Evolutionary conservation across 2,113 vertebrate species (phyloP).

Genomic region (Sialia sialis): DNA sequence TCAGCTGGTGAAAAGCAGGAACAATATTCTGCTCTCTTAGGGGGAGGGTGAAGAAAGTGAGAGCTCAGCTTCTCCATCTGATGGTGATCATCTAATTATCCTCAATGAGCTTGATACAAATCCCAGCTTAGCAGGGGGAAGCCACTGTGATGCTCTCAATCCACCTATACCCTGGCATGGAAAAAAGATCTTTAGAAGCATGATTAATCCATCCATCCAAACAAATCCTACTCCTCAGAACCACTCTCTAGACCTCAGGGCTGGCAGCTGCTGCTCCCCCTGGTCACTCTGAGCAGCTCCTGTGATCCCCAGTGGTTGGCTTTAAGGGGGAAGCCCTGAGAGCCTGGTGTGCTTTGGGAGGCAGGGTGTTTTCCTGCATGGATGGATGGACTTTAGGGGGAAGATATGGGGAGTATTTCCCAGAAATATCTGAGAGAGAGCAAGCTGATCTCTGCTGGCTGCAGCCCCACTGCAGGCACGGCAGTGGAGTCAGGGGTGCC

Average conservation of each 20-base stretch:
- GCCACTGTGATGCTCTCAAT: background rate
- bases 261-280: background rate
- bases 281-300: background rate
- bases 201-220: background rate
- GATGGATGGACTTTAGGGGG: background rate
- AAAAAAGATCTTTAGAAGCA: background rate
- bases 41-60: background rate
- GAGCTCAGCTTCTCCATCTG: background rate
- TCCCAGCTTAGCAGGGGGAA: background rate
- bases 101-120: background rate
- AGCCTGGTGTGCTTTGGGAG: background rate
- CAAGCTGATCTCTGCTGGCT: background rate
- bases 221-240: background rate
- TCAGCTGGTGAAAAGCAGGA: background rate
- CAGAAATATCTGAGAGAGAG: background rate
- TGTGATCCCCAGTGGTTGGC: background rate
- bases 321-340: background rate
- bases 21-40: background rate
- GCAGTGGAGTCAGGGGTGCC: background rate
- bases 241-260: background rate
- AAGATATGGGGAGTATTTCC: background rate
- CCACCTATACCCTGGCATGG: background rate
- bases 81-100: conserved; percentile 40
- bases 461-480: background rate
- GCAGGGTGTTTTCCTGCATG: background rate